These are phyloP conservation scores for Pyrocoelia pectoralis DNA, from an alignment of 2,888 invertebrate species.

Conservation along the genomic window DNA sequence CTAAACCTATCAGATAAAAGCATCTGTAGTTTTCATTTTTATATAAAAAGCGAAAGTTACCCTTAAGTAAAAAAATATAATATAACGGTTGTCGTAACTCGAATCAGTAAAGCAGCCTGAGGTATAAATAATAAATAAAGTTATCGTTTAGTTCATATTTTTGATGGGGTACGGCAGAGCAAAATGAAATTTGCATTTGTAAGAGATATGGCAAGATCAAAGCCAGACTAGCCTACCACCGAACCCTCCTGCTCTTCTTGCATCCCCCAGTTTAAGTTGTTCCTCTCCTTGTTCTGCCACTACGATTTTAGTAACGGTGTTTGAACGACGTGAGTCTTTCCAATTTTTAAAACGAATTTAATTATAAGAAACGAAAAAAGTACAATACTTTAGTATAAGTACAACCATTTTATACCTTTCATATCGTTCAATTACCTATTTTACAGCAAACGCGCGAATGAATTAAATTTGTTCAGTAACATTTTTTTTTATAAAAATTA, in stretches of 20 bases:
- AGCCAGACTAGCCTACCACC: conserved; percentile 52
- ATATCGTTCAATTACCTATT: too few species aligned
- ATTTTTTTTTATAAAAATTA: too few species aligned
- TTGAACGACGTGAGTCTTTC: conserved; percentile 17
- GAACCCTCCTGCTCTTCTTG: conserved; percentile 36
- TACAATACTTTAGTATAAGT: background rate
- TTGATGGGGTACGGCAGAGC: conserved; percentile 62
- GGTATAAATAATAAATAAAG: conserved; percentile 70
- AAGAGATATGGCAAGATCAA: conserved; percentile 64
- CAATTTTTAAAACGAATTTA: conserved; percentile 3
- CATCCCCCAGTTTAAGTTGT: conserved; percentile 37
- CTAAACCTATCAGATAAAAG: background rate
- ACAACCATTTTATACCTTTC: background rate
- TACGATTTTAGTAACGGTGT: conserved; percentile 44
- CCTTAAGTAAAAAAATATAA: conserved; percentile 9
- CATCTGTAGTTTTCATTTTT: background rate
- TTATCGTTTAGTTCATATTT: conserved; percentile 71
- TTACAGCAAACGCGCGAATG: too few species aligned
- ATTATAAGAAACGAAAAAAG: background rate
- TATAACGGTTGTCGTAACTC: conserved; percentile 41
- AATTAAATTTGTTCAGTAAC: too few species aligned
- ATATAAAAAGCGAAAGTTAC: background rate
- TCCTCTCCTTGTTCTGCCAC: conserved; percentile 40
- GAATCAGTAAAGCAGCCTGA: conserved; percentile 53
- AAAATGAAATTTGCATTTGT: conserved; percentile 64